These are phyloP conservation scores for Aegithalos caudatus DNA, from an alignment of 2,113 vertebrate genomes.

Conservation along the genomic window DNA sequence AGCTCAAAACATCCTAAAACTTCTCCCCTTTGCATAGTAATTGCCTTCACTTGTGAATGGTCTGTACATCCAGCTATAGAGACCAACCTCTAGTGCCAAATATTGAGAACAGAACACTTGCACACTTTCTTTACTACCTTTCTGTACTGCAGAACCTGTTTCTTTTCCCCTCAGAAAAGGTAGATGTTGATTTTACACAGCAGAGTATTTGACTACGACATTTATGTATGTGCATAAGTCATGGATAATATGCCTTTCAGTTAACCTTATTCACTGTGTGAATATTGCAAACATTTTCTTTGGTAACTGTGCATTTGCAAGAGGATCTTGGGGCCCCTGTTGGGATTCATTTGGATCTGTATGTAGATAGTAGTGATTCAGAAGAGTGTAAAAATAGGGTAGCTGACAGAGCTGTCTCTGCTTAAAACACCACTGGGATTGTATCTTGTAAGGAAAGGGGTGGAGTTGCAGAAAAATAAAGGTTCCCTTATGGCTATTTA, in stretches of 20 bases:
- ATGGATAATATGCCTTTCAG: slow-evolving; percentile 13
- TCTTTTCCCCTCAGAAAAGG: neutral
- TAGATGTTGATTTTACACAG: neutral
- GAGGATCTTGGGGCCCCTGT: slow-evolving; percentile 7
- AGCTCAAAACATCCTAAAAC: neutral
- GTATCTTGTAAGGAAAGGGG: neutral
- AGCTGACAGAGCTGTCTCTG: neutral
- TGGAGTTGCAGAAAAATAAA: slow-evolving; percentile 5
- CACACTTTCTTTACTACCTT: neutral
- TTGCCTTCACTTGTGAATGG: neutral
- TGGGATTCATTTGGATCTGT: slow-evolving; percentile 24
- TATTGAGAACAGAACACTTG: neutral
- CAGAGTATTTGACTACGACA: neutral
- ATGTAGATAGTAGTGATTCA: neutral
- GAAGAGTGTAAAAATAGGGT: neutral
- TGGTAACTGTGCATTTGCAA: neutral
- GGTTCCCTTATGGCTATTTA: neutral
- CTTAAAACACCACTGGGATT: neutral
- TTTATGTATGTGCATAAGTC: neutral
- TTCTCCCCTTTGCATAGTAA: neutral
- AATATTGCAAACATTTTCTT: slow-evolving; percentile 3
- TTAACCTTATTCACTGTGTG: slow-evolving; percentile 16
- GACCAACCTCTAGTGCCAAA: neutral
- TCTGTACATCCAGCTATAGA: neutral
- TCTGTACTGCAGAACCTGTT: neutral